Percentiles rank a stretch among this genome's conserved stretches.
These are phyloP conservation scores for Rhea americana DNA, from an alignment of 2,113 vertebrate genomes.

Conservation along the genomic window DNA sequence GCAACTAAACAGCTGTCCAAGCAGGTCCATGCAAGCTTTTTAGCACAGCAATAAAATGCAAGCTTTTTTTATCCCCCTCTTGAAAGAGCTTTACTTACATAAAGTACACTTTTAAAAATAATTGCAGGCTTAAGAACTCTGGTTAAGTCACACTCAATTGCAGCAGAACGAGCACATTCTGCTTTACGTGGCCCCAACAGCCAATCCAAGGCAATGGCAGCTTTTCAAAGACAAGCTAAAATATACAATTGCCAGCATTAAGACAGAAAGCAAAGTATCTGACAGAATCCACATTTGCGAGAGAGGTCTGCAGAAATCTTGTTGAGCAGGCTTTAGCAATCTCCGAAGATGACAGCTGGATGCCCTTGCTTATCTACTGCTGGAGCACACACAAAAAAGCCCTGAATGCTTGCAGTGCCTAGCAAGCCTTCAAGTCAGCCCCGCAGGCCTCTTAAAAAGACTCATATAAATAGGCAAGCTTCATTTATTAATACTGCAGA, in stretches of 20 bases:
- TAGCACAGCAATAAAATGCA: not conserved
- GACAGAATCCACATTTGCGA: slow-evolving; percentile 51
- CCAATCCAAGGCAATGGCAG: slow-evolving; percentile 1
- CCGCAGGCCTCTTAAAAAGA: not conserved
- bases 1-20: slow-evolving; percentile 42
- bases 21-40: slow-evolving; percentile 23
- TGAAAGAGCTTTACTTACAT: not conserved
- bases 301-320: slow-evolving; percentile 24
- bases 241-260: slow-evolving; percentile 58
- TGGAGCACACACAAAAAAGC: not conserved
- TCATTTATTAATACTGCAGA: slow-evolving; percentile 50
- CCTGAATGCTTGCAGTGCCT: slow-evolving; percentile 25
- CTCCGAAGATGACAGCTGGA: slow-evolving; percentile 59
- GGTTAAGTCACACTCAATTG: slow-evolving; percentile 18
- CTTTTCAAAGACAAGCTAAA: slow-evolving; percentile 40
- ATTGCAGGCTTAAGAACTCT: not conserved
- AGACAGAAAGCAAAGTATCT: slow-evolving; percentile 36
- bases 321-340: slow-evolving; percentile 47
- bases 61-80: not conserved
- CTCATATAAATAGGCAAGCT: slow-evolving; percentile 42
- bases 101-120: not conserved
- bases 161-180: slow-evolving; percentile 36
- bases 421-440: slow-evolving; percentile 33
- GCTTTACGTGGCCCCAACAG: slow-evolving; percentile 4
- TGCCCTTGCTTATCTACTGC: slow-evolving; percentile 58